Conservation (phyloP, 2,113 vertebrate genomes). For the Etheostoma spectabile region DNA sequence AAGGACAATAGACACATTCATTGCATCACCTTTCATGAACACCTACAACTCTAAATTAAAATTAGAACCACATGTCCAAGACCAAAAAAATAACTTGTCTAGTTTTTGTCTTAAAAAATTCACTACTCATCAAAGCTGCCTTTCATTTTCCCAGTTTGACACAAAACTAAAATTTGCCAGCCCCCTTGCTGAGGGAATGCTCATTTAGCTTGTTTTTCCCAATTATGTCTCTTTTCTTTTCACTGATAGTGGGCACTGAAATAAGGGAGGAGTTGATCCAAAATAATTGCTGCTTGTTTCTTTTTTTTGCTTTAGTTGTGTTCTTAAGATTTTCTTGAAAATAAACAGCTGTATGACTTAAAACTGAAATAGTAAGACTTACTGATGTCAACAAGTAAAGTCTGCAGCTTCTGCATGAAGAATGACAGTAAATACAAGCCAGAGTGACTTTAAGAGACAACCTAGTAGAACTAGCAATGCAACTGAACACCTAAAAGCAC, state of each 20-base stretch:
- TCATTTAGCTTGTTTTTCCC: background rate
- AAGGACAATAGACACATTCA: background rate
- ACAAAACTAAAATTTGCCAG: conserved; percentile 6
- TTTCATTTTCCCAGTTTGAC: conserved; percentile 23
- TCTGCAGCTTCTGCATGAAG: conserved; percentile 17
- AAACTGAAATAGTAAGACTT: conserved; percentile 23
- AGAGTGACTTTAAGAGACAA: background rate
- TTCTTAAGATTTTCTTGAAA: conserved; percentile 9
- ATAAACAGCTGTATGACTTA: conserved; percentile 7
- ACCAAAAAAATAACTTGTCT: background rate
- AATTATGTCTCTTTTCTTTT: conserved; percentile 16
- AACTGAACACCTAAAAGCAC: background rate
- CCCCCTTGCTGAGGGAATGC: background rate
- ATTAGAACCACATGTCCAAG: background rate
- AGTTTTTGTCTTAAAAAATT: background rate
- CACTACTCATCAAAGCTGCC: background rate
- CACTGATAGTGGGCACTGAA: background rate
- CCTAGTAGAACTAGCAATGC: background rate
- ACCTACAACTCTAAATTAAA: background rate
- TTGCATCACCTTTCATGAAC: background rate
- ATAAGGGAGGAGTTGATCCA: background rate
- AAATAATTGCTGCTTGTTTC: conserved; percentile 14
- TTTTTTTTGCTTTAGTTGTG: conserved; percentile 6
- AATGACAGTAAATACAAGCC: background rate
- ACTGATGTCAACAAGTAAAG: conserved; percentile 22